Conservation (phyloP, 2,113 vertebrate genomes). For the Oophaga pumilio region DNA sequence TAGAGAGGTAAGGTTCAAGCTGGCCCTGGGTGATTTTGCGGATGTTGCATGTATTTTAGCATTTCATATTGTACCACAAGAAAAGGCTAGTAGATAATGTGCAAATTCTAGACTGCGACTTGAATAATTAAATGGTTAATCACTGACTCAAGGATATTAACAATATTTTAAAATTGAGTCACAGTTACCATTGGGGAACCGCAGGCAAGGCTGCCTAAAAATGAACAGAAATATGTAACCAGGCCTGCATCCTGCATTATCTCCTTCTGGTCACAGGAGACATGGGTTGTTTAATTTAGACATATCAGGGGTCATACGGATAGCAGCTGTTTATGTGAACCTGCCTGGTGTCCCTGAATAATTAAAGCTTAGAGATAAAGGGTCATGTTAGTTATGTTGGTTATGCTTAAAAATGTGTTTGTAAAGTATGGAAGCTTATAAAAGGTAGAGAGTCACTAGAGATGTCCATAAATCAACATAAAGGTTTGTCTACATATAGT, state of each 20-base stretch:
- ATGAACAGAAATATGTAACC: background rate
- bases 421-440: background rate
- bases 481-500: background rate
- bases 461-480: background rate
- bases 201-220: background rate
- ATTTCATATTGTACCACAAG: too few relatives aligned
- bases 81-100: too few relatives aligned
- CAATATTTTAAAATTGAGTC: too few relatives aligned
- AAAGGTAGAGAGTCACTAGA: background rate
- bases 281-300: conserved; percentile 1
- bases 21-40: background rate
- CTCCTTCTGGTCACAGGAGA: background rate
- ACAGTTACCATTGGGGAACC: too few relatives aligned
- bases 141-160: too few relatives aligned
- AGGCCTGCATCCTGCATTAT: background rate
- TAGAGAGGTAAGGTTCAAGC: background rate
- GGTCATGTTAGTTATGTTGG: background rate
- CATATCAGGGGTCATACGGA: background rate
- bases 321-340: background rate
- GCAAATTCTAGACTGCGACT: too few relatives aligned
- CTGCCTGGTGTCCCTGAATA: background rate
- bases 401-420: background rate
- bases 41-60: background rate
- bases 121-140: too few relatives aligned
- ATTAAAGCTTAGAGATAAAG: background rate